Evolutionary conservation across 2,888 invertebrate genomes (phyloP).

Genomic region (Monopis laevigella): DNA sequence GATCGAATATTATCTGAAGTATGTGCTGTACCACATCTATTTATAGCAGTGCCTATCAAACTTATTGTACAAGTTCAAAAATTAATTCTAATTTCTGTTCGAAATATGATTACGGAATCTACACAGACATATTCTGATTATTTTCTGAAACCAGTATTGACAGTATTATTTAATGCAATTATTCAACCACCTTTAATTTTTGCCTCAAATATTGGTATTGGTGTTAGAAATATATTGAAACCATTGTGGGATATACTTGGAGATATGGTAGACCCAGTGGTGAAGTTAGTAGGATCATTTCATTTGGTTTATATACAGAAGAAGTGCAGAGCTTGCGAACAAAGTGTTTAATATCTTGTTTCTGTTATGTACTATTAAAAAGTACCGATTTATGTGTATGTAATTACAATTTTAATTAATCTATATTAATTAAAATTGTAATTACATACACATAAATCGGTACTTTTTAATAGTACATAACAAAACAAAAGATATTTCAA

Average conservation of each 20-base stretch:
- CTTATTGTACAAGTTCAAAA: constrained; percentile 59
- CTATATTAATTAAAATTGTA: too few relatives aligned
- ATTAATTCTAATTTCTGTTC: constrained; percentile 18
- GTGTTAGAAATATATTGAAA: constrained; percentile 66
- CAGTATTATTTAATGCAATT: constrained; percentile 73
- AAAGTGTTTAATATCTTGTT: not conserved
- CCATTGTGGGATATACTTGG: constrained; percentile 26
- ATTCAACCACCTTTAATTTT: constrained; percentile 75
- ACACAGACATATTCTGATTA: constrained; percentile 63
- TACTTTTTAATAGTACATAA: too few relatives aligned
- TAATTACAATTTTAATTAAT: too few relatives aligned
- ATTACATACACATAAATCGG: too few relatives aligned
- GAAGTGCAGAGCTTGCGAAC: not conserved
- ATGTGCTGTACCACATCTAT: constrained; percentile 64
- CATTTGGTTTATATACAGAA: constrained; percentile 29
- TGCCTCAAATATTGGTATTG: constrained; percentile 68
- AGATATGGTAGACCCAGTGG: constrained; percentile 31
- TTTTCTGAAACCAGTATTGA: constrained; percentile 74
- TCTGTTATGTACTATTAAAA: too few relatives aligned
- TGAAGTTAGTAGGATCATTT: constrained; percentile 27
- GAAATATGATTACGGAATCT: constrained; percentile 26
- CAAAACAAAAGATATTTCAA: too few relatives aligned
- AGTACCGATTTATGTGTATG: too few relatives aligned
- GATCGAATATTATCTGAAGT: constrained; percentile 15
- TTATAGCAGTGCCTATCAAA: constrained; percentile 70